Percentiles rank a stretch among this genome's conserved stretches.
phyloP scores from a whole-genome alignment of 2,888 invertebrate species.

The Allygus modestus region DNA sequence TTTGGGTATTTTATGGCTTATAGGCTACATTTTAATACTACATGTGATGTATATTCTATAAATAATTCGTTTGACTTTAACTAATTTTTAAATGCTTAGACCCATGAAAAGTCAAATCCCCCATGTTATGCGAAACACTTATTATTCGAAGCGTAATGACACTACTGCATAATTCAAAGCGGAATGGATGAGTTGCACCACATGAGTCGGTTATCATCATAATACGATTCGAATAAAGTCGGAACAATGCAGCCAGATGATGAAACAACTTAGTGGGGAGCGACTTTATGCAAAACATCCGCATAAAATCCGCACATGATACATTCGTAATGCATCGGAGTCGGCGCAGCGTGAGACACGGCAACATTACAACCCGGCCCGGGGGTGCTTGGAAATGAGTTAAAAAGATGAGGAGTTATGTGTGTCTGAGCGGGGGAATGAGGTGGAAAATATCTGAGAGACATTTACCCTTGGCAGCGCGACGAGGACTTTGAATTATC shows the following conservation, averaged over 20 bases:
- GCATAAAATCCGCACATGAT: conserved; percentile 41
- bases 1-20: too few species aligned
- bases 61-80: too few species aligned
- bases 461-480: conserved; percentile 46
- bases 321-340: conserved; percentile 22
- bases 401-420: conserved; percentile 64
- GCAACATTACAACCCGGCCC: conserved; percentile 13
- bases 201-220: conserved; percentile 46
- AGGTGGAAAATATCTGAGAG: conserved; percentile 63
- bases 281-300: conserved; percentile 42
- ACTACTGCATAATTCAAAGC: not conserved
- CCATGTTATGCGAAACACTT: too few species aligned
- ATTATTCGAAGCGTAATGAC: not conserved
- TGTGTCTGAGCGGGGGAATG: conserved; percentile 61
- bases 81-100: too few species aligned
- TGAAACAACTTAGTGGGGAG: conserved; percentile 44
- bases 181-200: not conserved
- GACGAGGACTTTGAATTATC: conserved; percentile 2
- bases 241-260: conserved; percentile 16
- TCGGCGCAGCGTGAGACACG: conserved; percentile 26
- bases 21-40: too few species aligned
- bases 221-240: conserved; percentile 64
- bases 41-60: too few species aligned
- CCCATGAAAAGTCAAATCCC: too few species aligned
- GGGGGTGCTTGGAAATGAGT: conserved; percentile 63